Conservation (phyloP, 2,888 invertebrate genomes). For the Chrysodeixis includens region DNA sequence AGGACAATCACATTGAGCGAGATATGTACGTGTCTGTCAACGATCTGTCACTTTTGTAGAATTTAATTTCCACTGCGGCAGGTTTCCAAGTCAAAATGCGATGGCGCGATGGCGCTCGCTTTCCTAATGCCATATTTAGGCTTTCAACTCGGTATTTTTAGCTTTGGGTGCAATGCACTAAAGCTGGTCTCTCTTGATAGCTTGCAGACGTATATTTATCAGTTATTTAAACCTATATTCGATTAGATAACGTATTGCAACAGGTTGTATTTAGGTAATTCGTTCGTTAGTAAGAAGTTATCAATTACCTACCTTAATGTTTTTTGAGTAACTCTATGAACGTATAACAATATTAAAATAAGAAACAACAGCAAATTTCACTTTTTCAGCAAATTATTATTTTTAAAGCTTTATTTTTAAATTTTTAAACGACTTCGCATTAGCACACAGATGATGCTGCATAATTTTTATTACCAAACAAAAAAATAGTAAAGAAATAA, state of each 20-base stretch:
- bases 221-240: conserved; percentile 53
- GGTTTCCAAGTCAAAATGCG: conserved; percentile 17
- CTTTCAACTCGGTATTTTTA: conserved; percentile 66
- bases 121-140: conserved; percentile 60
- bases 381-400: too few relatives aligned
- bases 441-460: background rate
- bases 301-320: too few relatives aligned
- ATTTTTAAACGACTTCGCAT: too few relatives aligned
- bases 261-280: conserved; percentile 40
- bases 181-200: conserved; percentile 54
- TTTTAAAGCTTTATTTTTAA: too few relatives aligned
- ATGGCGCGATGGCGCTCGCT: conserved; percentile 38
- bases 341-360: too few relatives aligned
- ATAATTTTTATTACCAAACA: background rate
- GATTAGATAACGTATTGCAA: conserved; percentile 48
- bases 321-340: too few relatives aligned
- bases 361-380: too few relatives aligned
- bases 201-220: conserved; percentile 42
- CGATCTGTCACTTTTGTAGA: conserved; percentile 6
- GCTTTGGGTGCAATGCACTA: conserved; percentile 66
- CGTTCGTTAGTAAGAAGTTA: conserved; percentile 23
- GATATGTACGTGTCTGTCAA: conserved; percentile 10
- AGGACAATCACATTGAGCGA: background rate
- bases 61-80: conserved; percentile 16
- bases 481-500: conserved; percentile 12